phyloP scores from a whole-genome alignment of 1,140 invertebrate genomes.

The Hestina assimilis region DNA sequence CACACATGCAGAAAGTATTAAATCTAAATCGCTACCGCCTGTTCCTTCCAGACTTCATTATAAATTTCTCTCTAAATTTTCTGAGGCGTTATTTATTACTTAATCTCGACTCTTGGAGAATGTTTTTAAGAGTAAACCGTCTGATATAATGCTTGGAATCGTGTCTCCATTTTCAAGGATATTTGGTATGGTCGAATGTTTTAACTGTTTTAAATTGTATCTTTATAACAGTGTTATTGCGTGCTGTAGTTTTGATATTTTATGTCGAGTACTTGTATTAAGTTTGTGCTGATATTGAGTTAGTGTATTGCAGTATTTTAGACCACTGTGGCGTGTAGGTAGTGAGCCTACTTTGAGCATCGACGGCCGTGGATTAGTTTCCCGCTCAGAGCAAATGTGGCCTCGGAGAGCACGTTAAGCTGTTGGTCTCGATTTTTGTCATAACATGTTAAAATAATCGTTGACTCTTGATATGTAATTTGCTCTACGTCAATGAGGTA shows the following conservation, averaged over 20 bases:
- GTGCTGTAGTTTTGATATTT: background rate
- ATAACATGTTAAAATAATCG: no score
- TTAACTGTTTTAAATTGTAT: constrained; percentile 4
- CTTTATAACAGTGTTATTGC: background rate
- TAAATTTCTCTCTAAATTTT: constrained; percentile 68
- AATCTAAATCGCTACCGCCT: constrained; percentile 28
- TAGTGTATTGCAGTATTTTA: no score
- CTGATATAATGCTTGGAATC: constrained; percentile 44
- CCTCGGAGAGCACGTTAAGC: no score
- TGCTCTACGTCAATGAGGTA: no score
- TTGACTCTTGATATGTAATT: no score
- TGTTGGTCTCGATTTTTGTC: no score
- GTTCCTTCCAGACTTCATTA: constrained; percentile 32
- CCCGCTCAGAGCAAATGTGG: no score
- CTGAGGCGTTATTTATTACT: constrained; percentile 67
- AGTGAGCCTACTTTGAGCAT: no score
- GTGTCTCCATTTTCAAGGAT: constrained; percentile 37
- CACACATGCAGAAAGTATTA: background rate
- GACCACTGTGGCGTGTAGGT: no score
- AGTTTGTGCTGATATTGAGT: background rate
- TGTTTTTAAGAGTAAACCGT: constrained; percentile 63
- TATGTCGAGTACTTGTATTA: background rate
- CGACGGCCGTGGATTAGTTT: no score
- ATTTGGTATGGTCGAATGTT: constrained; percentile 26
- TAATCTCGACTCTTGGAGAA: constrained; percentile 62